Evolutionary conservation across 2,797 vertebrate species (phyloP).

Genomic region (Argyrosomus regius): DNA sequence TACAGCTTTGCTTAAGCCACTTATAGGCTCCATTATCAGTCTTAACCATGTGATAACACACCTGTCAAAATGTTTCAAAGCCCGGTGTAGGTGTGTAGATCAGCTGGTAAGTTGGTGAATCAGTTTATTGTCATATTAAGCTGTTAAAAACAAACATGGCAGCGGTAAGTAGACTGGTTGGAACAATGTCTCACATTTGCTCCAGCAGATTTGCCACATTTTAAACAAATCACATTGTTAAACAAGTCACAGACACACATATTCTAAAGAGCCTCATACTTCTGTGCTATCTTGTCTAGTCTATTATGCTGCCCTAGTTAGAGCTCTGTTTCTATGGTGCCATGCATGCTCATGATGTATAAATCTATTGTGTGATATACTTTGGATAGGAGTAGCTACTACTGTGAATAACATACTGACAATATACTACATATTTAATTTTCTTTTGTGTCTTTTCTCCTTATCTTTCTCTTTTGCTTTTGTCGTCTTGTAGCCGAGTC

Average conservation of each 20-base stretch:
- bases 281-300: neutral
- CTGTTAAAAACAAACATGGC: neutral
- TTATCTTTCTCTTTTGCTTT: neutral
- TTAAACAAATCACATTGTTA: neutral
- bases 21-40: neutral
- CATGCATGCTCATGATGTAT: neutral
- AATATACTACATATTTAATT: neutral
- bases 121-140: neutral
- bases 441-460: neutral
- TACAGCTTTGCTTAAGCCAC: neutral
- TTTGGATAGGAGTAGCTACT: no score
- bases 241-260: neutral
- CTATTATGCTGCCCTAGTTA: neutral
- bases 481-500: constrained; percentile 88
- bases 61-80: neutral
- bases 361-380: neutral
- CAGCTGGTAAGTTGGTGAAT: neutral
- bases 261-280: neutral
- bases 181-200: neutral
- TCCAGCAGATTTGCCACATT: neutral
- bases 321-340: neutral
- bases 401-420: neutral
- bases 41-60: neutral
- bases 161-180: neutral
- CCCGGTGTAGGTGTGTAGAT: neutral